A percentile compares a stretch with the other conserved stretches of the same genome.
Evolutionary conservation across 2,888 invertebrate genomes (phyloP).

Genomic region (Plebejus anna): DNA sequence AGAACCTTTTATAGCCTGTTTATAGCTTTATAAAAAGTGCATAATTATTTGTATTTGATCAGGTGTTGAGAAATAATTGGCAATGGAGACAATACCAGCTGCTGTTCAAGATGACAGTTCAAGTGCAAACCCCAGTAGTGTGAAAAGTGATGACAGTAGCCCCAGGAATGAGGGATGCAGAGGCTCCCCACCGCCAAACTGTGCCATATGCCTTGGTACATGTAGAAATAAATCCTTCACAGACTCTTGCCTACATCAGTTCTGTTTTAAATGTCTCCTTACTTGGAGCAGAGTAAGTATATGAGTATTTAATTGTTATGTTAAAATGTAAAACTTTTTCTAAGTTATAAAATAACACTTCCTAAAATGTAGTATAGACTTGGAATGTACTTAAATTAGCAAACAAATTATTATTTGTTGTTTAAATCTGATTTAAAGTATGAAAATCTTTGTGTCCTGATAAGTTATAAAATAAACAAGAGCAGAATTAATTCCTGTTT

Average conservation of each 20-base stretch:
- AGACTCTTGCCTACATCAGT: conserved; percentile 95
- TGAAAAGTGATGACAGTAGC: conserved; percentile 73
- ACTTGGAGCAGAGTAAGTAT: conserved; percentile 92
- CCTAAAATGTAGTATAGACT: no score
- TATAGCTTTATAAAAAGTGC: background rate
- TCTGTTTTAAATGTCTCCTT: conserved; percentile 94
- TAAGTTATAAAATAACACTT: no score
- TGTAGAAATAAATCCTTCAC: conserved; percentile 94
- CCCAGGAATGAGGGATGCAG: conserved; percentile 60
- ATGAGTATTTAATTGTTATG: background rate
- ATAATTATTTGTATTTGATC: background rate
- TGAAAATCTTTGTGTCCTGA: no score
- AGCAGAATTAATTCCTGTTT: background rate
- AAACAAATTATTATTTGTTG: background rate
- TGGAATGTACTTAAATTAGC: no score
- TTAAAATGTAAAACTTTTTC: no score
- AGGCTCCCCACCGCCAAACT: conserved; percentile 89
- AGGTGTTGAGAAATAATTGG: background rate
- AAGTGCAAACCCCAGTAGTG: conserved; percentile 65
- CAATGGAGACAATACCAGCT: conserved; percentile 59
- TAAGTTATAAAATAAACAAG: background rate
- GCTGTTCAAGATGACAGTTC: conserved; percentile 57
- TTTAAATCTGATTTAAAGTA: background rate
- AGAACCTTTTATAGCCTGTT: background rate
- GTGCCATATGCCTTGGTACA: conserved; percentile 94